phyloP scores from a whole-genome alignment of 1,140 invertebrate species.

The Zaprionus ornatus region DNA sequence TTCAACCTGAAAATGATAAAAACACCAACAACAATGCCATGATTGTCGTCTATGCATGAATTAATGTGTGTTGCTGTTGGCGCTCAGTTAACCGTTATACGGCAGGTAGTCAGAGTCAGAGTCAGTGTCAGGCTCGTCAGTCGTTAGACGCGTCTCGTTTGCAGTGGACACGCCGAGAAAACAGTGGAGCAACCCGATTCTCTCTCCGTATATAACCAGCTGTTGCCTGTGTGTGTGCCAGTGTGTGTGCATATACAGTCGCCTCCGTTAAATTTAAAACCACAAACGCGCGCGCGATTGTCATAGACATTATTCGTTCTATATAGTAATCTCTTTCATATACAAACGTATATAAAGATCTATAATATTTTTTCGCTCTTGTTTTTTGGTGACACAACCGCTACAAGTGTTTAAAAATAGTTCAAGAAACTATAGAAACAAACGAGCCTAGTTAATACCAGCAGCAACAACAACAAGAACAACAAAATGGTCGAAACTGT shows the following conservation, averaged over 20 bases:
- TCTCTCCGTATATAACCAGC: not conserved
- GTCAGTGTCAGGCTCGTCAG: conserved; percentile 47
- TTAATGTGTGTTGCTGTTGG: not conserved
- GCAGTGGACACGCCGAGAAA: conserved; percentile 56
- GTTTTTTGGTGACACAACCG: conserved; percentile 70
- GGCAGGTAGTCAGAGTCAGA: conserved; percentile 40
- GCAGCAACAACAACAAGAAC: conserved; percentile 14
- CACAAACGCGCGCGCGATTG: conserved; percentile 51
- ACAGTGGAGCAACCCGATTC: conserved; percentile 13
- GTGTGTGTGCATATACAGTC: conserved; percentile 12
- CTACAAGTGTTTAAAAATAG: conserved; percentile 70
- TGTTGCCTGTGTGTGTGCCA: not conserved
- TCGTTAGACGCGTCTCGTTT: conserved; percentile 58
- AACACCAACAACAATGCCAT: not conserved
- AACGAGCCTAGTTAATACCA: conserved; percentile 20
- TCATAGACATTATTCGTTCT: conserved; percentile 37
- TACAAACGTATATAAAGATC: conserved; percentile 14
- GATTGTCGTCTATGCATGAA: not conserved
- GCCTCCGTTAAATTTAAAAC: conserved; percentile 37
- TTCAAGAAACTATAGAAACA: conserved; percentile 31
- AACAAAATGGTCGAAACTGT: conserved; percentile 88
- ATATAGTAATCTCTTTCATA: conserved; percentile 23
- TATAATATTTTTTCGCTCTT: conserved; percentile 62
- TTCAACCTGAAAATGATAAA: conserved; percentile 16
- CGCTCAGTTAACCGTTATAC: conserved; percentile 49